Evolutionary conservation across 2,797 vertebrate genomes (phyloP), one percentile per base, ranked within the genome.

Genomic region (Carapus acus): DNA sequence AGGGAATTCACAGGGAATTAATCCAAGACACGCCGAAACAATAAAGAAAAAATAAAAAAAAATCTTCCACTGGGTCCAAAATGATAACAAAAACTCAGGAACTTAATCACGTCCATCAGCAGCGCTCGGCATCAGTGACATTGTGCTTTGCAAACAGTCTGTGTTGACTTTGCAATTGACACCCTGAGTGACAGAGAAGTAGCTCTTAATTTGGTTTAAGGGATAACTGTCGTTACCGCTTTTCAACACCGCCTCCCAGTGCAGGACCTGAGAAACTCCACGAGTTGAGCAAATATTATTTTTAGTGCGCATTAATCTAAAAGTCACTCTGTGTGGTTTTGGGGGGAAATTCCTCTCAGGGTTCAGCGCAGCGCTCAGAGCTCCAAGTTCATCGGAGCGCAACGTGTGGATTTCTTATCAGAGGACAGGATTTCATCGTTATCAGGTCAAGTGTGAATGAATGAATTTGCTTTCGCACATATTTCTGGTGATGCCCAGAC

Each of bases 271-370:
- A 80, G 75, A 82, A 88, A 86, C 80, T 76, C 78, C 57, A 67
- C 78, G 67, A 72, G 65, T 72, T 83, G 59, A 43, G 76, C 41
- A 82, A 87, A 88, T 86, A 86, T 87, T 86, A 69, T 88, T 77
- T 69, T 79, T 82, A 83, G 78, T 63, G 34, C 66, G 76, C 71
- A 78, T 78, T 81, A 85, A 82, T 83, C 77, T 79, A 55, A 49
- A 73, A 47, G 64, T n/a, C 63, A 49, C 58, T 65, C 56, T 73
- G 59, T 69, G 41, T 62, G 63, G 60, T 69, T 80, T 76, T 36
- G 3, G 34, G 58, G 65, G 74, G 75, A 85, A 85, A 83, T 85
- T 83, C 84, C 81, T 78, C 43, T 43, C 62, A 70, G 69, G 62
- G 82, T 71, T 67, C 67, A 69, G n/a, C n/a, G n/a, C 49, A 60